phyloP scores from a whole-genome alignment of 2,113 vertebrate species.

The Tricholaema leucomelas region DNA sequence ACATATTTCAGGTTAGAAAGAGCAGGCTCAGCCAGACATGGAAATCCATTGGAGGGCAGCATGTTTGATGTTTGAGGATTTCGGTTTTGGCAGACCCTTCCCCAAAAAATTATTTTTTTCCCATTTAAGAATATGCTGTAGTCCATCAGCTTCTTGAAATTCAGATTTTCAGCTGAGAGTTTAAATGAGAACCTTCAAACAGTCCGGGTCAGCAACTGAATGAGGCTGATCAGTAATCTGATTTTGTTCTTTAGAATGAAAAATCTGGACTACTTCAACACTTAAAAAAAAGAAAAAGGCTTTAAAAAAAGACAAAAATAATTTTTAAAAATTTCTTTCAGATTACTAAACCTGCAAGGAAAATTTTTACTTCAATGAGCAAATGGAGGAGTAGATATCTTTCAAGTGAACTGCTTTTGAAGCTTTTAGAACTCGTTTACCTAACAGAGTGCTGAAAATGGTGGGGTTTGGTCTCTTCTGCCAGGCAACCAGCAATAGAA shows the following conservation, averaged over 20 bases:
- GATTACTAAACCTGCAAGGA: neutral
- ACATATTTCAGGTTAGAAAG: neutral
- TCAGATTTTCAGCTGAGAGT: neutral
- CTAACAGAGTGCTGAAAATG: neutral
- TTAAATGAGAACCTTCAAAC: neutral
- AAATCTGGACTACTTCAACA: neutral
- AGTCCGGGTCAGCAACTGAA: neutral
- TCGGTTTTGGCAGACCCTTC: neutral
- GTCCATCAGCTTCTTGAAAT: constrained; percentile 1
- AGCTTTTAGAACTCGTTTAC: neutral
- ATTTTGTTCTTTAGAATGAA: neutral
- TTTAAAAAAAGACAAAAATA: neutral
- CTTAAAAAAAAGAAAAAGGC: too few relatives aligned
- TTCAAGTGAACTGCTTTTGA: neutral
- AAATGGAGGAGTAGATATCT: neutral
- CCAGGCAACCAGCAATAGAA: too few relatives aligned
- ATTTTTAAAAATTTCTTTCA: neutral
- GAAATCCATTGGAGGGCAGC: constrained; percentile 45
- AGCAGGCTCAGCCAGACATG: constrained; percentile 12
- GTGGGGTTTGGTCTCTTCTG: too few relatives aligned
- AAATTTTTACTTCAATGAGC: neutral
- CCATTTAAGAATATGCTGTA: neutral
- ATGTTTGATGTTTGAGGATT: constrained; percentile 16
- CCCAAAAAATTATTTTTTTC: neutral
- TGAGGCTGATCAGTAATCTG: neutral